phyloP scores from a whole-genome alignment of 2,888 invertebrate species.

The Caenorhabditis macrosperma region DNA sequence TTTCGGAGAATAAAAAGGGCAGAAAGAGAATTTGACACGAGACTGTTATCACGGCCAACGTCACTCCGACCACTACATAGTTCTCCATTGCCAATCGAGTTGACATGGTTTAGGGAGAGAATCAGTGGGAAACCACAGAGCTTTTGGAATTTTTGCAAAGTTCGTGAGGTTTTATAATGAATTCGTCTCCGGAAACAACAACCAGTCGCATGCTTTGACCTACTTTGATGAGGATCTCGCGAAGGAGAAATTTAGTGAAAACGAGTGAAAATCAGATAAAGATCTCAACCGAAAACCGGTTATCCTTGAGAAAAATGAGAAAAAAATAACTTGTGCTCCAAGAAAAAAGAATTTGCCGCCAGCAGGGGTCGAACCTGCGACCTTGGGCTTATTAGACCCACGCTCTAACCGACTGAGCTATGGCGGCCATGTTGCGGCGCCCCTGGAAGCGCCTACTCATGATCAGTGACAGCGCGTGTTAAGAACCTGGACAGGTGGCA shows the following conservation, averaged over 20 bases:
- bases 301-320: too few species aligned
- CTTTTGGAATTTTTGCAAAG: background rate
- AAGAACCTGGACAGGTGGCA: too few species aligned
- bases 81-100: slow-evolving; percentile 35
- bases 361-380: slow-evolving; percentile 80
- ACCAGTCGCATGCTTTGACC: slow-evolving; percentile 28
- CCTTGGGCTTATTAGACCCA: slow-evolving; percentile 80
- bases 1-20: slow-evolving; percentile 57
- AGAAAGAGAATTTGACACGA: slow-evolving; percentile 45
- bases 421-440: too few species aligned
- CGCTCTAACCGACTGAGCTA: slow-evolving; percentile 80
- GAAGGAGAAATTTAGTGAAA: background rate
- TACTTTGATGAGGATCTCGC: slow-evolving; percentile 31
- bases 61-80: slow-evolving; percentile 50
- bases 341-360: slow-evolving; percentile 76
- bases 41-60: slow-evolving; percentile 34
- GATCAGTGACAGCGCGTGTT: too few species aligned
- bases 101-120: background rate
- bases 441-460: too few species aligned
- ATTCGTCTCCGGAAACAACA: slow-evolving; percentile 8
- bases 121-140: background rate
- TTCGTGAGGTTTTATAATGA: slow-evolving; percentile 22
- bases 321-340: too few species aligned
- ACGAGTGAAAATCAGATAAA: slow-evolving; percentile 22
- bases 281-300: background rate